Evolutionary conservation across 2,888 invertebrate species (phyloP).

Genomic region (Platycheirus albimanus): DNA sequence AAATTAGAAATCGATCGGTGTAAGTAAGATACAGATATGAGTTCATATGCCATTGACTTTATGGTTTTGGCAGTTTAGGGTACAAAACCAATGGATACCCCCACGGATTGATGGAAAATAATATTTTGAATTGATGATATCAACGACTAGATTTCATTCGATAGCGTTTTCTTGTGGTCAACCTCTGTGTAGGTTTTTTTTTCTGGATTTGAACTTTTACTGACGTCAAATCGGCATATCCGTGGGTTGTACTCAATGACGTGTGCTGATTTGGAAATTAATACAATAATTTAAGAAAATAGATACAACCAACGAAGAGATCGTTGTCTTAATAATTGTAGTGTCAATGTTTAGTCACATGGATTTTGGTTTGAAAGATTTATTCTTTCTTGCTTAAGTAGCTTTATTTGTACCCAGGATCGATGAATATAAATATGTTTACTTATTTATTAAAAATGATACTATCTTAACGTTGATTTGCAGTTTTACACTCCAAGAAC

Average conservation of each 20-base stretch:
- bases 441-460: too few relatives aligned
- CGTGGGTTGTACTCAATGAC: slow-evolving; percentile 47
- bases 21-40: too few relatives aligned
- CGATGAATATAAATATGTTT: too few relatives aligned
- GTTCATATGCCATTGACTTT: slow-evolving; percentile 21
- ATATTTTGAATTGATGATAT: slow-evolving; percentile 7
- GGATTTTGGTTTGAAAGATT: slow-evolving; percentile 29
- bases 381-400: too few relatives aligned
- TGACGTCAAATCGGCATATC: slow-evolving; percentile 25
- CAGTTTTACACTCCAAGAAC: too few relatives aligned
- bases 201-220: slow-evolving; percentile 31
- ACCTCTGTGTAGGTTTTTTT: slow-evolving; percentile 54
- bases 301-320: slow-evolving; percentile 20
- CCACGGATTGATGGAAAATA: not conserved
- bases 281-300: too few relatives aligned
- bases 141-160: slow-evolving; percentile 14
- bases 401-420: too few relatives aligned
- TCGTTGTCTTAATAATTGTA: slow-evolving; percentile 15
- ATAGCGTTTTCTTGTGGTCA: slow-evolving; percentile 42
- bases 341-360: slow-evolving; percentile 34
- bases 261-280: slow-evolving; percentile 20
- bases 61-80: slow-evolving; percentile 20
- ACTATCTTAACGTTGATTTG: too few relatives aligned
- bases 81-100: not conserved
- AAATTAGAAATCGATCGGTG: slow-evolving; percentile 55